Base-by-base conservation (phyloP, 1,140 invertebrate species). In the Drosophila santomea region DNA sequence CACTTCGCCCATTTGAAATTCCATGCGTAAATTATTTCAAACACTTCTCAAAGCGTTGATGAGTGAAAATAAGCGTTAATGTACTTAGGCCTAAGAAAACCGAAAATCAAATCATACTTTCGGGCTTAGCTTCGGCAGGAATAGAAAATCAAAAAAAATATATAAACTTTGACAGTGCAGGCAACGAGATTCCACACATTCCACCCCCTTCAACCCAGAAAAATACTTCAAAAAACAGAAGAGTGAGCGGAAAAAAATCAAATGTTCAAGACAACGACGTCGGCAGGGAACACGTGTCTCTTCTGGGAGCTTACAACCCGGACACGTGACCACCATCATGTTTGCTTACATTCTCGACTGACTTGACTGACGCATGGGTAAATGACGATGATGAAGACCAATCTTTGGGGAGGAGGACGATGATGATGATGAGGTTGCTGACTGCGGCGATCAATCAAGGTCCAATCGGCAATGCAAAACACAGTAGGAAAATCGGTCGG, bases 281-380 rank as follows among this genome's bases (percentile, higher is more conserved):
- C 83, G 83, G 69, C 48, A 57, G 23, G 74, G 48, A 88, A 78
- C 84, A 89, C 84, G 84, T 89, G 84, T 89, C 83, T 68, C 66
- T 68, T 60, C 77, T 67, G 61, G 68, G 44, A 89, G 84, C 84
- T 89, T 89, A 90, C 80, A 89, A 68, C 75, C 63, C 56, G 47
- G 84, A 55, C 84, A 89, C 84, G 84, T 89, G 84, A 89, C 84
- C 84, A 78, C 84, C 84, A 89, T 89, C 84, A 89, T 89, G 84
- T 89, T 89, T 89, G 84, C 84, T 89, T 89, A 89, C 84, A 89
- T 89, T 88, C 76, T 66, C 80, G 77, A 84, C 64, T 72, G 73
- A 72, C 80, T 89, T 86, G 81, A 86, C 80, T 77, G 79, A 88
- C 73, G 79, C 76, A 81, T 69, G 80, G 59, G 74, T 74, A 78